Evolutionary conservation across 2,113 vertebrate species (phyloP).

Genomic region (Camelus bactrianus): DNA sequence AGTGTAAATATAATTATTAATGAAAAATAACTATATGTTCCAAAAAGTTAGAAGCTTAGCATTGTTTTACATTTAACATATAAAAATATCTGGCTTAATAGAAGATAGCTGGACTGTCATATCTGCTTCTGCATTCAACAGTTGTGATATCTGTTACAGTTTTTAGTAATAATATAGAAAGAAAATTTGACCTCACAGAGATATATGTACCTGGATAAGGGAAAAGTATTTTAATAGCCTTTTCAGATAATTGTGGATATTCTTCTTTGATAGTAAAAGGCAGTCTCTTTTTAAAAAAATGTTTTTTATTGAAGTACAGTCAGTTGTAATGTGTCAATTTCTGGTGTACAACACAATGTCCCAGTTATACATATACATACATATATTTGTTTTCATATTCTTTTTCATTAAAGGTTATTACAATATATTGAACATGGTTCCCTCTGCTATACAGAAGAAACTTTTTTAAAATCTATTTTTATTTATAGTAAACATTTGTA

Average conservation of each 20-base stretch:
- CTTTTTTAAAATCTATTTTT: too few relatives aligned
- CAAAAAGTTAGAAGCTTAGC: not conserved
- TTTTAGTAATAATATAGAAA: not conserved
- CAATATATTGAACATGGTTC: too few relatives aligned
- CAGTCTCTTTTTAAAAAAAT: not conserved
- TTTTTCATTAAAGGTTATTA: too few relatives aligned
- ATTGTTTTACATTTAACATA: not conserved
- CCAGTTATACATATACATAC: too few relatives aligned
- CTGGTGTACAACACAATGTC: too few relatives aligned
- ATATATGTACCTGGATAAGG: not conserved
- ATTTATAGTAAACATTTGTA: too few relatives aligned
- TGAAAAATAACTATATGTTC: not conserved
- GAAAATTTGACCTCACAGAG: not conserved
- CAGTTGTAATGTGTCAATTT: too few relatives aligned
- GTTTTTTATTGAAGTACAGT: too few relatives aligned
- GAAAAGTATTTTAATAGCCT: not conserved
- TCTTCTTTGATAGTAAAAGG: slow-evolving; percentile 31
- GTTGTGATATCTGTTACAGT: not conserved
- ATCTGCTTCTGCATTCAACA: slow-evolving; percentile 35
- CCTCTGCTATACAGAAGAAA: too few relatives aligned
- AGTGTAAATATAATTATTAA: slow-evolving; percentile 15
- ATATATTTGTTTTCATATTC: too few relatives aligned
- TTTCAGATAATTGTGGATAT: slow-evolving; percentile 30
- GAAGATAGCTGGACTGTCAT: not conserved
- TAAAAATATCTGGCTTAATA: not conserved